Evolutionary conservation across 2,888 invertebrate genomes (phyloP).

Genomic region (Andrena hattorfiana): DNA sequence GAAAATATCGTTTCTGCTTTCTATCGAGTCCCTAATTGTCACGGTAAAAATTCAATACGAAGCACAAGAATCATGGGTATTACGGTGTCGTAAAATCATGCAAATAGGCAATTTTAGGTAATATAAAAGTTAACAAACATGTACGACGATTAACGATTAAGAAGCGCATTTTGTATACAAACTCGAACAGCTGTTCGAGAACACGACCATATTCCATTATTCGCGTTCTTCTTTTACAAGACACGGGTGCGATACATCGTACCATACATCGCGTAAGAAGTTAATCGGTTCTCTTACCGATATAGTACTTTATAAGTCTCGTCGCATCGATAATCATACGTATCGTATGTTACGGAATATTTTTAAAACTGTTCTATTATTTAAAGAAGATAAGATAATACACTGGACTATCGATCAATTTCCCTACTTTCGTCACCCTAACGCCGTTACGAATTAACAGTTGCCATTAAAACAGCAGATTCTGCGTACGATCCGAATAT

Average conservation of each 20-base stretch:
- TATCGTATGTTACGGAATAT: constrained; percentile 2
- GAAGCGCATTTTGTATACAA: neutral
- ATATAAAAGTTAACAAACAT: neutral
- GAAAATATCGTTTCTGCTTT: neutral
- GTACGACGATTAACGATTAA: neutral
- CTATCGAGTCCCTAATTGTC: too few relatives aligned
- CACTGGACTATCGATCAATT: neutral
- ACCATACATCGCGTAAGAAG: neutral
- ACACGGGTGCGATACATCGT: constrained; percentile 1
- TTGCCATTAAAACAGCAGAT: neutral
- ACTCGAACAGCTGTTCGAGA: constrained; percentile 46
- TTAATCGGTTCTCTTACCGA: neutral
- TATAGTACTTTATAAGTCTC: neutral
- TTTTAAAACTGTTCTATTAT: neutral
- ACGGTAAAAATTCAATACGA: too few relatives aligned
- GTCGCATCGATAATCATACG: constrained; percentile 29
- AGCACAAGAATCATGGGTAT: too few relatives aligned
- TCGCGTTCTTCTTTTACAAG: constrained; percentile 64
- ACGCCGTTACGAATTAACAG: too few relatives aligned
- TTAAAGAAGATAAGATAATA: constrained; percentile 22
- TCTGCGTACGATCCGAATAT: neutral
- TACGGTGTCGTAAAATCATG: too few relatives aligned
- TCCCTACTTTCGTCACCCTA: too few relatives aligned
- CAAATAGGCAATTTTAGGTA: neutral
- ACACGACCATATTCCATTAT: constrained; percentile 70